A percentile compares a stretch with the other conserved stretches of the same genome.
Evolutionary conservation across 1,140 invertebrate genomes (phyloP).

Genomic region (Dinoponera quadriceps): DNA sequence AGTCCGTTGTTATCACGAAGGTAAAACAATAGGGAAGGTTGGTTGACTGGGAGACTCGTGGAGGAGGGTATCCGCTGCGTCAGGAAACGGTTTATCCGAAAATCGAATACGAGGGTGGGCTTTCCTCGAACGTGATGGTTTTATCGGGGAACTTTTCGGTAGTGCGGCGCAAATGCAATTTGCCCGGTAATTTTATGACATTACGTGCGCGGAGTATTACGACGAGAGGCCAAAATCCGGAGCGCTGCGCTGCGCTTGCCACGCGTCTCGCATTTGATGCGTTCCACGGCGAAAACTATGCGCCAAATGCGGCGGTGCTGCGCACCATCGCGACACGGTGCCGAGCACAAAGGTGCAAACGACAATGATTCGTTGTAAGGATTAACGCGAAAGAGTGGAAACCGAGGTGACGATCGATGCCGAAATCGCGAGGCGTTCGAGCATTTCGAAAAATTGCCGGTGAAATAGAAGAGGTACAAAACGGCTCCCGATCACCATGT

Average conservation of each 20-base stretch:
- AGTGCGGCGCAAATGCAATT: conserved; percentile 33
- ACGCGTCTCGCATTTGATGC: background rate
- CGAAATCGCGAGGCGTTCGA: background rate
- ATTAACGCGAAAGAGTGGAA: background rate
- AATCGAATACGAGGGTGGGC: background rate
- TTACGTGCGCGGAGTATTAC: conserved; percentile 23
- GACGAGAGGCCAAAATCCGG: background rate
- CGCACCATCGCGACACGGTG: background rate
- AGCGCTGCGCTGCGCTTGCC: background rate
- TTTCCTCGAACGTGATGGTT: conserved; percentile 36
- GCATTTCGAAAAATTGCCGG: background rate
- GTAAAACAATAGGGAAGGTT: background rate
- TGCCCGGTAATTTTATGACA: conserved; percentile 40
- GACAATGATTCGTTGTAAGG: background rate
- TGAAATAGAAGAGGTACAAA: background rate
- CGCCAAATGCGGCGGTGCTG: background rate
- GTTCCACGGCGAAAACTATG: background rate
- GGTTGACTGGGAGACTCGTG: background rate
- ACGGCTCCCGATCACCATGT: too few species aligned
- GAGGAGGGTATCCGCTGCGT: background rate
- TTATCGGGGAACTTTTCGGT: conserved; percentile 40
- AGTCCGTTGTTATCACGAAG: conserved; percentile 2
- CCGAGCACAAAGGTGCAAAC: too few species aligned
- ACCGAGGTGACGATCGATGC: background rate
- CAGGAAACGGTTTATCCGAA: conserved; percentile 17